Conservation (phyloP, 1,140 invertebrate species). For the Drosophila pseudoobscura region DNA sequence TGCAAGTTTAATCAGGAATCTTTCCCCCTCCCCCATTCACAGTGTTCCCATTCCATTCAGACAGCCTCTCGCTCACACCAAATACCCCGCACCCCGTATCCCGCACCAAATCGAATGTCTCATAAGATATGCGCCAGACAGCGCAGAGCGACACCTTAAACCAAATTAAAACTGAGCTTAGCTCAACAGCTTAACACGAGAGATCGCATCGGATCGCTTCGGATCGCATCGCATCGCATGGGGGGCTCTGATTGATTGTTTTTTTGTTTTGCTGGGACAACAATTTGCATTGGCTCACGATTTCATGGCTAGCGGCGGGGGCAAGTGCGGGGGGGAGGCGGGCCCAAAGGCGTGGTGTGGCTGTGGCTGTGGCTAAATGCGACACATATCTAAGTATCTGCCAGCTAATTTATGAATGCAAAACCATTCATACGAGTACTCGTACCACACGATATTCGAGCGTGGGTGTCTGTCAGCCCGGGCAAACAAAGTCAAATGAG, state of each 20-base stretch:
- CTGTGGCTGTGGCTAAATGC: constrained; percentile 31
- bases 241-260: constrained; percentile 65
- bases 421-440: constrained; percentile 59
- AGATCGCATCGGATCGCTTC: too few relatives aligned
- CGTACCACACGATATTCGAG: constrained; percentile 43
- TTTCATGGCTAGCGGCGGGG: constrained; percentile 9
- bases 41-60: constrained; percentile 11
- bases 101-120: constrained; percentile 49
- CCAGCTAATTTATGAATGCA: constrained; percentile 78
- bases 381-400: constrained; percentile 59
- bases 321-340: constrained; percentile 5
- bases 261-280: constrained; percentile 15
- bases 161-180: constrained; percentile 65
- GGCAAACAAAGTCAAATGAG: constrained; percentile 62
- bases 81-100: constrained; percentile 32
- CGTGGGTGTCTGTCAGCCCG: constrained; percentile 52
- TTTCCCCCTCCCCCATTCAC: too few relatives aligned
- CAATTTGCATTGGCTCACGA: constrained; percentile 77
- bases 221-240: too few relatives aligned
- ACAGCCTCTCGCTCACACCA: constrained; percentile 53
- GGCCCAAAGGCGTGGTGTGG: constrained; percentile 1
- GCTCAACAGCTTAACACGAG: constrained; percentile 43
- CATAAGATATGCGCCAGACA: constrained; percentile 69
- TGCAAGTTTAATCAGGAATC: too few relatives aligned
- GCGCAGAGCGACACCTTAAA: constrained; percentile 60